These are phyloP conservation scores for Oscheius sp. DNA, from an alignment of 2,888 invertebrate genomes.

Conservation along the genomic window DNA sequence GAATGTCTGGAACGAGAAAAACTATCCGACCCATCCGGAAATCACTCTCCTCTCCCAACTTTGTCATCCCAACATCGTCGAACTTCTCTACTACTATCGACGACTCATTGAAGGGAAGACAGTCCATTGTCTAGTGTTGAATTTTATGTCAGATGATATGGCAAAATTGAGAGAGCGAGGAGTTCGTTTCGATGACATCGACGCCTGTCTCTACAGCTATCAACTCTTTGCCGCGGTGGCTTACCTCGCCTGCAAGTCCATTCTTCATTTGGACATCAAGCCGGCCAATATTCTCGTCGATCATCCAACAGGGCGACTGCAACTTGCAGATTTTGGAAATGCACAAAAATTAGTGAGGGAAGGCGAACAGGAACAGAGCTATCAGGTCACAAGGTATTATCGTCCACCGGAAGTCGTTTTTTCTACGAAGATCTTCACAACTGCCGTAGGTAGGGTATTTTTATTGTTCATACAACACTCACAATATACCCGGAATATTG, in stretches of 20 bases:
- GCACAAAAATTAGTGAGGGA: constrained; percentile 38
- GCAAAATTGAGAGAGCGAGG: constrained; percentile 43
- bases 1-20: constrained; percentile 49
- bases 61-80: constrained; percentile 50
- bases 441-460: constrained; percentile 52
- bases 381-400: constrained; percentile 63
- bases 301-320: constrained; percentile 39
- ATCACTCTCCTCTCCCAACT: constrained; percentile 45
- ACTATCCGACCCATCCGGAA: constrained; percentile 12
- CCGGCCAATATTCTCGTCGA: constrained; percentile 60
- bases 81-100: constrained; percentile 51
- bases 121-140: constrained; percentile 54
- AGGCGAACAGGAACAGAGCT: constrained; percentile 31
- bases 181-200: constrained; percentile 41
- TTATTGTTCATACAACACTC: not conserved
- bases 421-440: constrained; percentile 50
- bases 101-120: constrained; percentile 31
- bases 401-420: constrained; percentile 65
- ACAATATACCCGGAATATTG: not conserved
- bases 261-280: constrained; percentile 64
- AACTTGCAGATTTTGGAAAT: constrained; percentile 64
- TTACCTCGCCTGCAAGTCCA: constrained; percentile 42
- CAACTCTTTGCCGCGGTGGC: constrained; percentile 58
- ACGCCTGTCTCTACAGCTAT: constrained; percentile 53
- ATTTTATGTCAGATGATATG: constrained; percentile 55